These are phyloP conservation scores for Pao palembangensis DNA, from an alignment of 2,113 vertebrate genomes.

Conservation along the genomic window DNA sequence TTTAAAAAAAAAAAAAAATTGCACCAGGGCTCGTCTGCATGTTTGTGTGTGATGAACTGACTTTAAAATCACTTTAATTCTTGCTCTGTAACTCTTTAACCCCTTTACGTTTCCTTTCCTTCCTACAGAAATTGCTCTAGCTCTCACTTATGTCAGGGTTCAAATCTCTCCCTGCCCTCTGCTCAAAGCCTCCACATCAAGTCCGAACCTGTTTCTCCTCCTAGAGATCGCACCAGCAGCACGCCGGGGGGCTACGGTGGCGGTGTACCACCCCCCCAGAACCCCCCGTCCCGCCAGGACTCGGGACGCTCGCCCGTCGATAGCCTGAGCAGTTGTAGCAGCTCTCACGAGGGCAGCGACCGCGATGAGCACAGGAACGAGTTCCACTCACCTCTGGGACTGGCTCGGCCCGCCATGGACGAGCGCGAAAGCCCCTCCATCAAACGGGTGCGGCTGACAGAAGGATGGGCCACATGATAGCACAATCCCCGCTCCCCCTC, in stretches of 20 bases:
- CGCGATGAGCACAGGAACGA: constrained; percentile 95
- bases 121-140: constrained; percentile 99
- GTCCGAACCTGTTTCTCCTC: constrained; percentile 99
- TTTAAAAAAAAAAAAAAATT: not conserved
- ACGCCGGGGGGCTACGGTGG: constrained; percentile 90
- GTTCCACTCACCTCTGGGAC: constrained; percentile 98
- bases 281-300: constrained; percentile 87
- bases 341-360: constrained; percentile 97
- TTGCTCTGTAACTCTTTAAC: constrained; percentile 90
- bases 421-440: constrained; percentile 97
- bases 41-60: constrained; percentile 78
- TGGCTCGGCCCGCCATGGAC: constrained; percentile 91
- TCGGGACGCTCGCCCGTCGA: constrained; percentile 96
- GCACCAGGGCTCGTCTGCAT: constrained; percentile 47
- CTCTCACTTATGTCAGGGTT: constrained; percentile 99
- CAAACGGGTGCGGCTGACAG: constrained; percentile 96
- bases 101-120: constrained; percentile 90
- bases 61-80: constrained; percentile 68
- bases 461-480: constrained; percentile 99
- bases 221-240: constrained; percentile 97
- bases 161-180: constrained; percentile 99
- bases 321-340: constrained; percentile 99
- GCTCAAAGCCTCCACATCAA: constrained; percentile 99
- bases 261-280: constrained; percentile 79
- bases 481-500: constrained; percentile 12